Conservation (phyloP, 1,140 invertebrate species). For the Eumaeus atala region DNA sequence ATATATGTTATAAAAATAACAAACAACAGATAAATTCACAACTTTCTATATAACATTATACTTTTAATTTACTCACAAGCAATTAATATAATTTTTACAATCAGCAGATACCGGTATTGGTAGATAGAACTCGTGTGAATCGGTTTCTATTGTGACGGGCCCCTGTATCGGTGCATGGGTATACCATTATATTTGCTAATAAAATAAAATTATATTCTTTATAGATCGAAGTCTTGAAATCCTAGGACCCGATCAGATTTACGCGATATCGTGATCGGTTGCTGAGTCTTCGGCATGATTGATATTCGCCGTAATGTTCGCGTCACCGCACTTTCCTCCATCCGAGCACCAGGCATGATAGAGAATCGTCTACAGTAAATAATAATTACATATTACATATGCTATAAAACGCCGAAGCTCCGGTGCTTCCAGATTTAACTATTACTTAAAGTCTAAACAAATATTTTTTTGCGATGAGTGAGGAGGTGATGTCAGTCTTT, state of each 20-base stretch:
- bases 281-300: constrained; percentile 38
- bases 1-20: background rate
- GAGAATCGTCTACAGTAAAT: constrained; percentile 45
- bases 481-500: too few species aligned
- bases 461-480: too few species aligned
- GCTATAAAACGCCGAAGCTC: too few species aligned
- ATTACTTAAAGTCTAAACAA: constrained; percentile 17
- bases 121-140: background rate
- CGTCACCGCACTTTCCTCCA: constrained; percentile 25
- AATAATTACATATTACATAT: too few species aligned
- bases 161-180: too few species aligned
- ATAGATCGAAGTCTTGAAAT: constrained; percentile 49
- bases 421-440: too few species aligned
- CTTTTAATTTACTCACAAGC: background rate
- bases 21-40: background rate
- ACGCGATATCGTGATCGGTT: constrained; percentile 30
- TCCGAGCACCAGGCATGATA: constrained; percentile 46
- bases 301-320: constrained; percentile 34
- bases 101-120: background rate
- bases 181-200: background rate
- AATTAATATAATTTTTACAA: background rate
- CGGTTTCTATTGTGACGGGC: background rate
- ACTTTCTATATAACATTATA: background rate
- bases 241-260: constrained; percentile 34
- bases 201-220: constrained; percentile 10